Conservation (phyloP, 2,888 invertebrate genomes). For the Thymelicus acteon region DNA sequence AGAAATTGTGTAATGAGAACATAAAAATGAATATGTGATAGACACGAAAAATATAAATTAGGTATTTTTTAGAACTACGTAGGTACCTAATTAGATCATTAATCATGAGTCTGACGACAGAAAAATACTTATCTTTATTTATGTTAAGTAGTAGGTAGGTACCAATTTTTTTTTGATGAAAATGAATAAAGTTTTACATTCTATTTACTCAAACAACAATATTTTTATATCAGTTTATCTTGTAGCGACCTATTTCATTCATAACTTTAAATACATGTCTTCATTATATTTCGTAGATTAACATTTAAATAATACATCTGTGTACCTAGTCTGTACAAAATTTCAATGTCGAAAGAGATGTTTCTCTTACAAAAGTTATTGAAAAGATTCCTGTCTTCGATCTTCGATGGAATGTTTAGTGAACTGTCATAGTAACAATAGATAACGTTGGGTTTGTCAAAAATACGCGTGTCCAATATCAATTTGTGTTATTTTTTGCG, state of each 20-base stretch:
- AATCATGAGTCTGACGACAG: too few relatives aligned
- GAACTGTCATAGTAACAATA: constrained; percentile 71
- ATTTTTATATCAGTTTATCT: too few relatives aligned
- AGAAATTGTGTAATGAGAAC: background rate
- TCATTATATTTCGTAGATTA: background rate
- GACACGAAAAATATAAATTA: too few relatives aligned
- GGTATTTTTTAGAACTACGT: too few relatives aligned
- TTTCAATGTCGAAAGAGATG: constrained; percentile 56
- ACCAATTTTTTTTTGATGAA: too few relatives aligned
- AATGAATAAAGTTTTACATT: too few relatives aligned
- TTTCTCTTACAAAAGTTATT: constrained; percentile 60
- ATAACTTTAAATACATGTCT: background rate
- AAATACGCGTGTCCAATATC: constrained; percentile 69
- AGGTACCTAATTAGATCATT: too few relatives aligned
- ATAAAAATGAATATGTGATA: background rate
- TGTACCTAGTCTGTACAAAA: background rate
- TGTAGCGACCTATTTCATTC: background rate
- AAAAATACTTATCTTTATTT: too few relatives aligned
- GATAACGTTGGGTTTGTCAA: constrained; percentile 55
- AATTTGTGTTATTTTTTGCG: constrained; percentile 55
- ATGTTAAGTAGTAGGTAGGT: too few relatives aligned
- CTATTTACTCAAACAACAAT: too few relatives aligned
- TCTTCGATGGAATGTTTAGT: constrained; percentile 55
- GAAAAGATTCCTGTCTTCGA: constrained; percentile 47
- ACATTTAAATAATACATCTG: too few relatives aligned